phyloP scores from a whole-genome alignment of 30 jellyfish, hydroid and myxozoan species.

The Aurelia aurita region DNA sequence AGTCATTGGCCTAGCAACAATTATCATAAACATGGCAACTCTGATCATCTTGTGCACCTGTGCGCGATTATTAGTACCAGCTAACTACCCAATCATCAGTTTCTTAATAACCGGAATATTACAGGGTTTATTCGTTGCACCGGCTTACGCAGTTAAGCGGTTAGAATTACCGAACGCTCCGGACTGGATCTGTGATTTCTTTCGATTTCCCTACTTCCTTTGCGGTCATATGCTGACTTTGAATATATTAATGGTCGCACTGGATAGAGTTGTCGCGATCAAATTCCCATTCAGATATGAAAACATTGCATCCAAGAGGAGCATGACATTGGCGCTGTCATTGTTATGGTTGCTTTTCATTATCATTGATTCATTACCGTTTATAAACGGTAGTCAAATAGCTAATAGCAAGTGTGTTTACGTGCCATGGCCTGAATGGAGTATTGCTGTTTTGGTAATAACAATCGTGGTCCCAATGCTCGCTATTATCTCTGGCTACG shows the following conservation, averaged over 20 bases:
- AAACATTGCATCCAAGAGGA: neutral
- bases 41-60: conserved; percentile 24
- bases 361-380: conserved; percentile 39
- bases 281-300: conserved; percentile 27
- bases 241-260: conserved; percentile 29
- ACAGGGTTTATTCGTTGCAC: conserved; percentile 56
- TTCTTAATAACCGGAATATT: conserved; percentile 42
- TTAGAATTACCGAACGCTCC: conserved; percentile 11
- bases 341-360: conserved; percentile 24
- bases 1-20: conserved; percentile 23
- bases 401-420: conserved; percentile 16
- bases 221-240: conserved; percentile 67
- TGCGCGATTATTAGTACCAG: conserved; percentile 22
- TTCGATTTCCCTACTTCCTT: conserved; percentile 57
- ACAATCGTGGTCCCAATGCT: conserved; percentile 49
- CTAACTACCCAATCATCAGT: conserved; percentile 57
- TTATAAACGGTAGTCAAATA: conserved; percentile 9
- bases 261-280: conserved; percentile 52
- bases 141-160: conserved; percentile 49
- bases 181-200: conserved; percentile 61
- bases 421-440: conserved; percentile 62
- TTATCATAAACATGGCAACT: conserved; percentile 28
- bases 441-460: conserved; percentile 36
- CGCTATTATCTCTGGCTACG: neutral
- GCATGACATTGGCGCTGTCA: neutral